Evolutionary conservation across 2,797 vertebrate species (phyloP).

Genomic region (Danio choprae): DNA sequence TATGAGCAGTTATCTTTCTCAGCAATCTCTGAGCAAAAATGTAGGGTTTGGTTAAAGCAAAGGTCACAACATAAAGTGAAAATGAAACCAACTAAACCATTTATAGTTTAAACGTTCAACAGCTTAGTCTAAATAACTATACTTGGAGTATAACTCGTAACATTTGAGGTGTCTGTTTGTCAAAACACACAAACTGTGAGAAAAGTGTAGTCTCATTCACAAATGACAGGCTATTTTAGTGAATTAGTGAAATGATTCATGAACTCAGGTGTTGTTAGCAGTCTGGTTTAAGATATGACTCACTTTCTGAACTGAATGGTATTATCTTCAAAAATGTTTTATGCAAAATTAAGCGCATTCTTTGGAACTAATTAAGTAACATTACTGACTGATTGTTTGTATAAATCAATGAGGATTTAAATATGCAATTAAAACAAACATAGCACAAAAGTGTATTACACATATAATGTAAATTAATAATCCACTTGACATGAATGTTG

Average conservation of each 20-base stretch:
- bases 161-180: neutral
- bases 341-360: no score
- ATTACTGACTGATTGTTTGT: no score
- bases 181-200: neutral
- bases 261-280: neutral
- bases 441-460: no score
- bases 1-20: neutral
- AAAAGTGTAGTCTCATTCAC: neutral
- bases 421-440: no score
- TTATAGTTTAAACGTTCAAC: no score
- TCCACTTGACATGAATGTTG: no score
- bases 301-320: neutral
- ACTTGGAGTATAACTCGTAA: neutral
- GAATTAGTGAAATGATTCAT: neutral
- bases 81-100: neutral
- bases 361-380: no score
- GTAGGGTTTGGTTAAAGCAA: neutral
- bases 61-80: neutral
- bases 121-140: neutral
- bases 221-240: neutral
- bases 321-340: no score
- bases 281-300: neutral
- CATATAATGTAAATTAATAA: no score
- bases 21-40: no score
- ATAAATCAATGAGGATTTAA: no score